Conservation (phyloP, 1,140 invertebrate genomes). For the Scaptomyza graminum region DNA sequence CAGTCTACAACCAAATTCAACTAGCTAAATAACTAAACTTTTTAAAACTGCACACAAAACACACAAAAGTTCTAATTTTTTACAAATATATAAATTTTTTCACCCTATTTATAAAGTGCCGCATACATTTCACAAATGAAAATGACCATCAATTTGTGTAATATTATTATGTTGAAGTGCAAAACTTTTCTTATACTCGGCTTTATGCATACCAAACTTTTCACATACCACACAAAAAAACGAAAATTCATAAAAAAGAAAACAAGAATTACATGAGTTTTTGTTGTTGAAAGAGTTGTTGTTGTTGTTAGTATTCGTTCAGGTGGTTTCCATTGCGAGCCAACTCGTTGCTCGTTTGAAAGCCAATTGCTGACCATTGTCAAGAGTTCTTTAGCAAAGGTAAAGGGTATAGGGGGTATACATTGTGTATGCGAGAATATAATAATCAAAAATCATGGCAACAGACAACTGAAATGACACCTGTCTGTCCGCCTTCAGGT, state of each 20-base stretch:
- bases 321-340: conserved; percentile 30
- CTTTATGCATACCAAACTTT: conserved; percentile 54
- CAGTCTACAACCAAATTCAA: background rate
- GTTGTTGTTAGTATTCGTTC: conserved; percentile 34
- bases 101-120: conserved; percentile 30
- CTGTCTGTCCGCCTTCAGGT: conserved; percentile 35
- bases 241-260: conserved; percentile 8
- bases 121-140: conserved; percentile 54
- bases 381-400: too few relatives aligned
- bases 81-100: conserved; percentile 13
- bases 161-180: conserved; percentile 70
- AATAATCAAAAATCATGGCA: conserved; percentile 79
- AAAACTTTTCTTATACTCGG: conserved; percentile 66
- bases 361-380: conserved; percentile 54
- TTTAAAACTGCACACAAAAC: conserved; percentile 6
- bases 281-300: conserved; percentile 28
- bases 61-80: conserved; percentile 30
- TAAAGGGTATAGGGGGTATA: background rate
- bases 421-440: conserved; percentile 25
- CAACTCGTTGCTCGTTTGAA: conserved; percentile 37
- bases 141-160: conserved; percentile 71
- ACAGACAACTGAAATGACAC: conserved; percentile 71
- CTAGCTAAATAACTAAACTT: conserved; percentile 6
- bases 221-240: conserved; percentile 34
- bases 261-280: conserved; percentile 26